Evolutionary conservation across 2,888 invertebrate genomes (phyloP), one percentile per base, ranked within the genome.

Genomic region (Aquatica leii): DNA sequence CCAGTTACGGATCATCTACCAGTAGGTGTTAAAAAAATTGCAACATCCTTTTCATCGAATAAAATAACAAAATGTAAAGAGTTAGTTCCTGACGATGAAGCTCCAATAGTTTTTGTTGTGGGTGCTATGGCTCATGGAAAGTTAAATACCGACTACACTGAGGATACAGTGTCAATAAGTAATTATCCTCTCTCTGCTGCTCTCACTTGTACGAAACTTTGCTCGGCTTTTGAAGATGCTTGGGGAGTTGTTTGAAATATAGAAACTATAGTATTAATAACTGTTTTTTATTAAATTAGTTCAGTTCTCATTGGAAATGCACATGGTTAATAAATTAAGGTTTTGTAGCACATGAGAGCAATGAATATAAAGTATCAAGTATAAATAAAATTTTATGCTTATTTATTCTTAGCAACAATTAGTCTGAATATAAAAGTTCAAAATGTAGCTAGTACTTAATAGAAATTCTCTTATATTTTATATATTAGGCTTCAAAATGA

Each of bases 101-200:
- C 88, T 62, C 97, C 98, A 0, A 86, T 98, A 60, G 96, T 92
- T 0, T 84, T 99, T 70, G 91, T 98, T 1, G 85, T 99, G 61
- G 99, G 99, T 40, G 97, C 98, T 1, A 97, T 99, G 91, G 98
- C 99, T 0, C 95, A 97, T 82, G 99, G 99, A 58, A 93, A 92
- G 82, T 90, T 98, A 65, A 87, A 89, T 72, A 84, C 85, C 0
- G 96, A 98, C 81, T 99, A 98, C 81, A 88, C 91, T 0, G 98
- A 99, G 84, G 93, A 93, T 68, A 88, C 89, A 0, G 86, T 95
- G 76, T 95, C 98, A 1, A 93, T 99, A 59, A 97, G 97, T 80
- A 95, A 93, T 79, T 98, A 97, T 83, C 99, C 98, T 1, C 83
- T 99, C 37, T 98, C 98, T 35, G 99, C 94, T 17, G 99, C 99